Evolutionary conservation across 2,888 invertebrate species (phyloP).

Genomic region (Pteria penguin): DNA sequence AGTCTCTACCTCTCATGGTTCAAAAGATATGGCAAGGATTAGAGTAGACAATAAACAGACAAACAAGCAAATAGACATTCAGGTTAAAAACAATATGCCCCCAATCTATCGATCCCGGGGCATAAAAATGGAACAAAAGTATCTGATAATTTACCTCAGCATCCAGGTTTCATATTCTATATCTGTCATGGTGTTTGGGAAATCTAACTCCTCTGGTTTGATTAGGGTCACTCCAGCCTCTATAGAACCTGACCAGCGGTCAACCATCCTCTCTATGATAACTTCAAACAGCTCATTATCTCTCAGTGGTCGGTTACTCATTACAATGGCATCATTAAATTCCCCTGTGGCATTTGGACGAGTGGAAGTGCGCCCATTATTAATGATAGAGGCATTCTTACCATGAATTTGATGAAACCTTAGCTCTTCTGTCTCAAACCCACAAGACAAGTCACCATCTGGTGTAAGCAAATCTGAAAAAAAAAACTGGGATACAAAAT

Average conservation of each 20-base stretch:
- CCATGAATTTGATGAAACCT: slow-evolving; percentile 94
- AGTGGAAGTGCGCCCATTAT: slow-evolving; percentile 91
- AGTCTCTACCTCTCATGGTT: too few relatives aligned
- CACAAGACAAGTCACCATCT: slow-evolving; percentile 67
- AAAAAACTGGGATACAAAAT: background rate
- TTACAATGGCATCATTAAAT: slow-evolving; percentile 96
- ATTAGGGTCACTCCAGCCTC: slow-evolving; percentile 95
- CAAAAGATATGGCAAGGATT: too few relatives aligned
- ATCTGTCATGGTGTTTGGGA: slow-evolving; percentile 94
- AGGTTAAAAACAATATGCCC: too few relatives aligned
- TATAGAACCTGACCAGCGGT: slow-evolving; percentile 95
- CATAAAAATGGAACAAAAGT: too few relatives aligned
- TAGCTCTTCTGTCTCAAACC: slow-evolving; percentile 82
- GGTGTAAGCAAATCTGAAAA: slow-evolving; percentile 67
- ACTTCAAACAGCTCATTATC: slow-evolving; percentile 96
- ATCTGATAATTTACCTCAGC: too few relatives aligned
- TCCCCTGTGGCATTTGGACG: slow-evolving; percentile 93
- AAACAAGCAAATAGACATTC: too few relatives aligned
- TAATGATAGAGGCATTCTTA: slow-evolving; percentile 91
- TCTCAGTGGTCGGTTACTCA: slow-evolving; percentile 91
- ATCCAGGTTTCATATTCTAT: slow-evolving; percentile 95
- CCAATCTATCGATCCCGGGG: too few relatives aligned
- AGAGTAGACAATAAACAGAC: too few relatives aligned
- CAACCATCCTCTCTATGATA: slow-evolving; percentile 92
- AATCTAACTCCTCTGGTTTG: slow-evolving; percentile 92